Evolutionary conservation across 1,140 invertebrate species (phyloP).

Genomic region (Aradophagus sp.): DNA sequence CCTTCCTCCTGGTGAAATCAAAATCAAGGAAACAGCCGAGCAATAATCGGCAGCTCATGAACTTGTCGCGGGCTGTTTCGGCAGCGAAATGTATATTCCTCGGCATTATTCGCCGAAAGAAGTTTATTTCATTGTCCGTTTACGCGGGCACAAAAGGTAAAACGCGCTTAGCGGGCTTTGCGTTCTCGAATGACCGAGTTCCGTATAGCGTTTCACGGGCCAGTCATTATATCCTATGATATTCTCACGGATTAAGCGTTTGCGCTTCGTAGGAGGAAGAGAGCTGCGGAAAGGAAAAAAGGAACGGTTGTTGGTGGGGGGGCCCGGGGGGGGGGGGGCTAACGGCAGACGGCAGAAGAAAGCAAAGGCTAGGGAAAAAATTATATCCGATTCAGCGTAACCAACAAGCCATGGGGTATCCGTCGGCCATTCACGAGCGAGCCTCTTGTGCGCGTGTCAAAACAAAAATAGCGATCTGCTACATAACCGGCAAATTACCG

Average conservation of each 20-base stretch:
- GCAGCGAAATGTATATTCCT: slow-evolving; percentile 16
- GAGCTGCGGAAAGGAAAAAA: slow-evolving; percentile 33
- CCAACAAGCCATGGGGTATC: slow-evolving; percentile 69
- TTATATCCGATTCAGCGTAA: slow-evolving; percentile 67
- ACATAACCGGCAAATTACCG: slow-evolving; percentile 71
- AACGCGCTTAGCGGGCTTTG: slow-evolving; percentile 64
- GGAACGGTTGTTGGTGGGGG: slow-evolving; percentile 12
- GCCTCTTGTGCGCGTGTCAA: slow-evolving; percentile 71
- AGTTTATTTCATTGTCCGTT: slow-evolving; percentile 50
- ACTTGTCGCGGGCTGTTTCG: slow-evolving; percentile 12
- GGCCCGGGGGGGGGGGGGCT: slow-evolving; percentile 3
- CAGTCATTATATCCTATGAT: slow-evolving; percentile 70
- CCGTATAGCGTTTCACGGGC: slow-evolving; percentile 64
- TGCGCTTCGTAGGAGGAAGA: slow-evolving; percentile 46
- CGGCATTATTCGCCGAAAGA: slow-evolving; percentile 28
- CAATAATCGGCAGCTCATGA: slow-evolving; percentile 16
- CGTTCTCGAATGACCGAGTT: slow-evolving; percentile 60
- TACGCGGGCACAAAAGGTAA: slow-evolving; percentile 56
- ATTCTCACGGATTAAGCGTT: slow-evolving; percentile 68
- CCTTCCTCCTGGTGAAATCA: too few species aligned
- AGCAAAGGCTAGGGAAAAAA: slow-evolving; percentile 45
- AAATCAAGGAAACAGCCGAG: slow-evolving; percentile 4
- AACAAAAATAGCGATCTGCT: slow-evolving; percentile 66
- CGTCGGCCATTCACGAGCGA: slow-evolving; percentile 58
- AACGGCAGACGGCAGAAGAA: too few species aligned